Evolutionary conservation across 2,797 vertebrate species (phyloP).

Genomic region (Galagoides demidoff): DNA sequence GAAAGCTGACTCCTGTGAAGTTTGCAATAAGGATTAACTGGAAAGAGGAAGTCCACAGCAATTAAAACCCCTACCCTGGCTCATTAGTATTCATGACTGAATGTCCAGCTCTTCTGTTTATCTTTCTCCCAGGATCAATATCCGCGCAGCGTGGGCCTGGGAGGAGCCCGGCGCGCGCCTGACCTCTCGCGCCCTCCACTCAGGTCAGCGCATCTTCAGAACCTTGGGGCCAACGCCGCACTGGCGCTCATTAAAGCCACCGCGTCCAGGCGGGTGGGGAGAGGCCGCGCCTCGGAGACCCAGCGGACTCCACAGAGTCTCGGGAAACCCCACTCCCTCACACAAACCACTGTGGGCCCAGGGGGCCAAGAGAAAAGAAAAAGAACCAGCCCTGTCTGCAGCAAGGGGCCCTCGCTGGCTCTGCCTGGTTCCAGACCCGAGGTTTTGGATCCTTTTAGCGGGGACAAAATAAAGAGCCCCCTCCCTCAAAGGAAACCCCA

Average conservation of each 20-base stretch:
- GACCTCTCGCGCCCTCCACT: constrained; percentile 93
- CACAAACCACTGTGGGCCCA: constrained; percentile 46
- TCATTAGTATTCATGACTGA: constrained; percentile 88
- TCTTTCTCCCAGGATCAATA: constrained; percentile 94
- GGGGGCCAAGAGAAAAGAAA: not conserved
- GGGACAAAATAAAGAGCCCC: not conserved
- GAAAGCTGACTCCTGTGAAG: not conserved
- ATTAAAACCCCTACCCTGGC: constrained; percentile 83
- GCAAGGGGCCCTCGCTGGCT: not conserved
- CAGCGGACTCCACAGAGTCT: constrained; percentile 34
- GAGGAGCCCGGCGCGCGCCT: constrained; percentile 91
- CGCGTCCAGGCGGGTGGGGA: constrained; percentile 49
- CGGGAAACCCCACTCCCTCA: constrained; percentile 55
- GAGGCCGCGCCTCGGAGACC: not conserved
- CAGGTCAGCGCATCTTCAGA: constrained; percentile 90
- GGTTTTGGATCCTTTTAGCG: not conserved
- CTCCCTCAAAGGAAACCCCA: not conserved
- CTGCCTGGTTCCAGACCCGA: not conserved
- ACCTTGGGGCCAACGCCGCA: constrained; percentile 69
- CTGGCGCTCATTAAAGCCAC: constrained; percentile 80
- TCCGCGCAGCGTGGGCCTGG: constrained; percentile 91
- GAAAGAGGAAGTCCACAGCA: constrained; percentile 81
- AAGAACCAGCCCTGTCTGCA: not conserved
- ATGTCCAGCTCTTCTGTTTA: constrained; percentile 86
- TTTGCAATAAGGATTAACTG: constrained; percentile 76